Evolutionary conservation across 2,797 vertebrate species (phyloP).

Genomic region (Mycteria americana): DNA sequence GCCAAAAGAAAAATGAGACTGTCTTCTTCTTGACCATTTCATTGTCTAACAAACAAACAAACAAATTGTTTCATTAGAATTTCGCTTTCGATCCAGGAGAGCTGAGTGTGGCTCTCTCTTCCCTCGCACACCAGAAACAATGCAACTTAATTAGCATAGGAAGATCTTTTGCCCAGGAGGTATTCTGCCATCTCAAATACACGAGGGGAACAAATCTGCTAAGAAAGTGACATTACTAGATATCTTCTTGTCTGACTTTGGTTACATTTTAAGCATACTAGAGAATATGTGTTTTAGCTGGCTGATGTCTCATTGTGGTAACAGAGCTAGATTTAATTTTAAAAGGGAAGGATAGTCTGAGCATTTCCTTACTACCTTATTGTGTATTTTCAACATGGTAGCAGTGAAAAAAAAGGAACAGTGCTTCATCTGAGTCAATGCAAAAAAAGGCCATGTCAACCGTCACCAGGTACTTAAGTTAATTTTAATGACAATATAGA

Average conservation of each 20-base stretch:
- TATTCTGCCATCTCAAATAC: not conserved
- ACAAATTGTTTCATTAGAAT: not conserved
- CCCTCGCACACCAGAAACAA: not conserved
- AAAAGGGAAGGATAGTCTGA: not conserved
- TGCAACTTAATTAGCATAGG: not conserved
- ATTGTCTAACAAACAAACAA: too few species aligned
- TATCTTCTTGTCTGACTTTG: not conserved
- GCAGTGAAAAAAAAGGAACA: not conserved
- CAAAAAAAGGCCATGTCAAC: not conserved
- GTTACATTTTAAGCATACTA: not conserved
- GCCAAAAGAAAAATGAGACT: not conserved
- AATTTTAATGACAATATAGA: constrained; percentile 11
- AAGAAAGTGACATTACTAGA: not conserved
- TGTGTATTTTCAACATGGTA: not conserved
- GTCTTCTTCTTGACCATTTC: not conserved
- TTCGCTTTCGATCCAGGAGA: not conserved
- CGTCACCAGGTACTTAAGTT: not conserved
- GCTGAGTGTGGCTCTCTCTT: not conserved
- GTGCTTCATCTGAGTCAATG: not conserved
- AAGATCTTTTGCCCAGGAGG: not conserved
- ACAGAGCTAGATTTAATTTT: not conserved
- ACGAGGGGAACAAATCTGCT: not conserved
- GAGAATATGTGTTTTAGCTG: not conserved
- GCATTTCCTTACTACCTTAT: not conserved
- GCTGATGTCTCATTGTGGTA: not conserved